Conservation (phyloP, 2,797 vertebrate species). For the Ficedula albicollis region DNA sequence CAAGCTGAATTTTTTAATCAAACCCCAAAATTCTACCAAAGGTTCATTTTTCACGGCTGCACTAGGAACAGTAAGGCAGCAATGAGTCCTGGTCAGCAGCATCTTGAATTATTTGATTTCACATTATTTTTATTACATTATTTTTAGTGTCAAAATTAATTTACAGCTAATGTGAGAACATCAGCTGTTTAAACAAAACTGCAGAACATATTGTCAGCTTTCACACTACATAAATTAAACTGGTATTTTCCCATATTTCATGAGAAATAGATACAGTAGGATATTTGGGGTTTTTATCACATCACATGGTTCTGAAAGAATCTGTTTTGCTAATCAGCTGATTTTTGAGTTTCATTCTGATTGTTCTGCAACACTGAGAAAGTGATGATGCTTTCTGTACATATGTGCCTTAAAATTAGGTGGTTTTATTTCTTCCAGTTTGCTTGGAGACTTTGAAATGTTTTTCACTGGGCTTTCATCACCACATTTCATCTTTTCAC, state of each 20-base stretch:
- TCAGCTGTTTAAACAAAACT: constrained; percentile 33
- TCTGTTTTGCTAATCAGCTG: neutral
- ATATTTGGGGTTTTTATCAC: neutral
- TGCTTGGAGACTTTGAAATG: neutral
- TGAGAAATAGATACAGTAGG: neutral
- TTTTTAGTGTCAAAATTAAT: neutral
- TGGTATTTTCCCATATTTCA: neutral
- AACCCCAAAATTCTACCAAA: neutral
- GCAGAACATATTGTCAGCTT: constrained; percentile 43
- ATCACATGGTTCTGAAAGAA: neutral
- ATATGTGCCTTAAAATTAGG: neutral
- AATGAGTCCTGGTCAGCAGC: neutral
- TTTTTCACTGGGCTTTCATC: neutral
- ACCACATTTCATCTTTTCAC: neutral
- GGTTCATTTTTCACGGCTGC: neutral
- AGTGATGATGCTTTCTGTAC: neutral
- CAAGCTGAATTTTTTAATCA: neutral
- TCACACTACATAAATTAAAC: constrained; percentile 48
- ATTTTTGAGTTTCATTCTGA: neutral
- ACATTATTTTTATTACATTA: neutral
- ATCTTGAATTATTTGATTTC: neutral
- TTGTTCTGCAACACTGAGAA: neutral
- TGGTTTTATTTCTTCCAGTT: neutral
- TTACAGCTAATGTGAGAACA: constrained; percentile 25
- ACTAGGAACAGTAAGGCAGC: neutral